Percentiles rank a stretch among this genome's conserved stretches.
phyloP scores from a whole-genome alignment of 1,140 invertebrate species.

The Pentalonia nigronervosa region DNA sequence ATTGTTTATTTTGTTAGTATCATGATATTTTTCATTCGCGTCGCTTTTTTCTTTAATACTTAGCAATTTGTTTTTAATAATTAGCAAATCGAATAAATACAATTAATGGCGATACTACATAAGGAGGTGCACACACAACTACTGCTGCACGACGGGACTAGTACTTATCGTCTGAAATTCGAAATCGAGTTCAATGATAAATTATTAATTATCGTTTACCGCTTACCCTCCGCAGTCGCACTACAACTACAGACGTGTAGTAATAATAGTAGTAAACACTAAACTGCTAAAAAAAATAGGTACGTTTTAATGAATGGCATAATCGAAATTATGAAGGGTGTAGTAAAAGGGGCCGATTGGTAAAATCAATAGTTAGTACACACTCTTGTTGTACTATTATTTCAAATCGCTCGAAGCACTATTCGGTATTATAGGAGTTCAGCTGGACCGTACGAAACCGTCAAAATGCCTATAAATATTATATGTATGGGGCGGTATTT shows the following conservation, averaged over 20 bases:
- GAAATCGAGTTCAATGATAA: neutral
- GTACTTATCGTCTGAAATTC: neutral
- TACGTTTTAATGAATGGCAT: neutral
- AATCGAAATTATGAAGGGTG: neutral
- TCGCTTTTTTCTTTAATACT: neutral
- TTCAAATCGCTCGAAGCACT: neutral
- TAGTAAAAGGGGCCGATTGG: neutral
- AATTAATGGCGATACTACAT: neutral
- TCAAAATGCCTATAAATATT: too few relatives aligned
- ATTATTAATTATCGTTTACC: neutral
- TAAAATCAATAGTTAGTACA: neutral
- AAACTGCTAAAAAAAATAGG: neutral
- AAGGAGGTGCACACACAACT: too few relatives aligned
- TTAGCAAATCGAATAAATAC: neutral
- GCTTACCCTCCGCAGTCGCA: neutral
- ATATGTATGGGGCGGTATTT: too few relatives aligned
- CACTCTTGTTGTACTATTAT: neutral
- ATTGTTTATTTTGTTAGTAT: neutral
- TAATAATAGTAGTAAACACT: neutral
- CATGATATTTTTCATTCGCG: neutral
- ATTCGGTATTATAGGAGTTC: neutral
- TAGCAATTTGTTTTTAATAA: too few relatives aligned
- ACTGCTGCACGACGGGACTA: neutral
- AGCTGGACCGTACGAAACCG: neutral
- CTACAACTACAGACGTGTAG: too few relatives aligned